These are phyloP conservation scores for Lepeophtheirus salmonis DNA, from an alignment of 1,140 invertebrate species.

Conservation along the genomic window DNA sequence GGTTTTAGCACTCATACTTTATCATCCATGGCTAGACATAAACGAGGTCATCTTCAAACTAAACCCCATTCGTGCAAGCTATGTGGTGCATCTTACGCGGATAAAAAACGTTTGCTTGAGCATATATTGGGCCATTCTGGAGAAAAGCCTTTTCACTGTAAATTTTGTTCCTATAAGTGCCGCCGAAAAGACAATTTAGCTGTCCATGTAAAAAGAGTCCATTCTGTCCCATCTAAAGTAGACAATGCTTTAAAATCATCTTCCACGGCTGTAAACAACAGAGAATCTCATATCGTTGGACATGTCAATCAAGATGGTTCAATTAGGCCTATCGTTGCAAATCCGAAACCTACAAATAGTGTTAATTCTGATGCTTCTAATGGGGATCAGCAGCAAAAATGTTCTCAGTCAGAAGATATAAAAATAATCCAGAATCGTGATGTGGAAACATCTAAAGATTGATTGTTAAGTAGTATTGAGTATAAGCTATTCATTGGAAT, in stretches of 20 bases:
- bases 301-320: conserved; percentile 13
- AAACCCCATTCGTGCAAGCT: conserved; percentile 24
- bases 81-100: conserved; percentile 23
- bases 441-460: too few relatives aligned
- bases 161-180: conserved; percentile 22
- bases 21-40: conserved; percentile 22
- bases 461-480: too few relatives aligned
- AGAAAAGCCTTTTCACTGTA: conserved; percentile 22
- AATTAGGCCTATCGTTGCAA: conserved; percentile 3
- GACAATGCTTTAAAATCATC: too few relatives aligned
- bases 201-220: background rate
- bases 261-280: too few relatives aligned
- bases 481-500: too few relatives aligned
- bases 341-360: background rate
- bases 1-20: conserved; percentile 20
- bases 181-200: background rate
- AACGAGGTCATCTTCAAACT: conserved; percentile 22
- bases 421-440: too few relatives aligned
- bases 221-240: background rate
- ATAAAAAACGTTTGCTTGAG: conserved; percentile 22
- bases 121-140: conserved; percentile 22
- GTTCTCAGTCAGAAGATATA: too few relatives aligned
- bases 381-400: too few relatives aligned
- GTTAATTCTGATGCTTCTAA: too few relatives aligned
- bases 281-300: conserved; percentile 8